These are phyloP conservation scores for Chunga burmeisteri DNA, from an alignment of 2,113 vertebrate genomes.

Conservation along the genomic window DNA sequence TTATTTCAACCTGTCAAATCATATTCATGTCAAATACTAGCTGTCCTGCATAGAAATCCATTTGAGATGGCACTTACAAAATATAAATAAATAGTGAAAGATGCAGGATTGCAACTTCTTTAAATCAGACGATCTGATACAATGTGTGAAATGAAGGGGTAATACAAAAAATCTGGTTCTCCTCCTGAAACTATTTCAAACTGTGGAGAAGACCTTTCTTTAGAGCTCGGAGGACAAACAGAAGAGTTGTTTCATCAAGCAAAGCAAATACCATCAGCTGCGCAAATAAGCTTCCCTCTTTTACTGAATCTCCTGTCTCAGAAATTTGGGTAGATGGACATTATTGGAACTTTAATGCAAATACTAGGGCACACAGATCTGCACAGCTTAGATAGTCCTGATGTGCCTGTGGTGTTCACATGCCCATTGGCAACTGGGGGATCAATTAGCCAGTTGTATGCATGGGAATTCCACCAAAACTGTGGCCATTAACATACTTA, in stretches of 20 bases:
- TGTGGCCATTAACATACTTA: not conserved
- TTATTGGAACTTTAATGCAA: not conserved
- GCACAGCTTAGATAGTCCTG: not conserved
- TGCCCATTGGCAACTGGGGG: not conserved
- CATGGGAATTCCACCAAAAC: not conserved
- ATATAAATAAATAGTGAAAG: not conserved
- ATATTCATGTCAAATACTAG: not conserved
- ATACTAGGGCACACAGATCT: not conserved
- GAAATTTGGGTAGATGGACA: not conserved
- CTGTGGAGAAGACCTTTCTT: not conserved
- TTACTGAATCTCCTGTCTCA: not conserved
- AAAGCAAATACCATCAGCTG: not conserved
- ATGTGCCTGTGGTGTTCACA: not conserved
- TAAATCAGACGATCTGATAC: not conserved
- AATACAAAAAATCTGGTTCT: not conserved
- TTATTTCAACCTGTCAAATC: not conserved
- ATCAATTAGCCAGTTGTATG: not conserved
- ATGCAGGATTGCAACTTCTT: not conserved
- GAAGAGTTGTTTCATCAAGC: not conserved
- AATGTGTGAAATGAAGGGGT: not conserved
- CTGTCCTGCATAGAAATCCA: not conserved
- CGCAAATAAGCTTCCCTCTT: not conserved
- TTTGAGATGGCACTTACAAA: not conserved
- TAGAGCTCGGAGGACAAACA: not conserved
- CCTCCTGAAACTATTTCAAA: not conserved